Conservation (phyloP, 2,888 invertebrate species). For the Cephus spinipes region DNA sequence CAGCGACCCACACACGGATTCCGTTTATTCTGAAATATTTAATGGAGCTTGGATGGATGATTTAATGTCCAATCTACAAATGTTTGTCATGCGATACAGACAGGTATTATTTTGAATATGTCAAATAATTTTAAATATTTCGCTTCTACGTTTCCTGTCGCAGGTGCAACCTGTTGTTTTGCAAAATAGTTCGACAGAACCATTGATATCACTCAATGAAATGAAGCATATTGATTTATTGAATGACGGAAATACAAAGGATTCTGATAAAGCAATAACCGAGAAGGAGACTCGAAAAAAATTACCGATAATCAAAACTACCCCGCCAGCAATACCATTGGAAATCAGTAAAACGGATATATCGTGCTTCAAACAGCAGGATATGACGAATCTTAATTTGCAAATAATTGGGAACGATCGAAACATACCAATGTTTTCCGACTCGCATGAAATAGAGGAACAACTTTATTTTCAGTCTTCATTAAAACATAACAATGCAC, state of each 20-base stretch:
- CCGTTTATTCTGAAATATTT: slow-evolving; percentile 69
- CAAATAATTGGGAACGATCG: slow-evolving; percentile 38
- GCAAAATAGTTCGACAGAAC: slow-evolving; percentile 14
- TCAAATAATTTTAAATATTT: not conserved
- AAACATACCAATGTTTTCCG: slow-evolving; percentile 45
- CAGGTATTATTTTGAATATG: slow-evolving; percentile 20
- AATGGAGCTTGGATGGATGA: slow-evolving; percentile 46
- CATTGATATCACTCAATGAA: slow-evolving; percentile 14
- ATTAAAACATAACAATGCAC: slow-evolving; percentile 18
- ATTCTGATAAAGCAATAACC: slow-evolving; percentile 16
- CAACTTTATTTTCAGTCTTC: slow-evolving; percentile 30
- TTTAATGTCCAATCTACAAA: slow-evolving; percentile 32
- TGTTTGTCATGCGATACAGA: slow-evolving; percentile 36
- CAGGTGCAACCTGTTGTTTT: slow-evolving; percentile 7
- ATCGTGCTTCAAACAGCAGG: slow-evolving; percentile 5
- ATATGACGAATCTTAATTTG: slow-evolving; percentile 9
- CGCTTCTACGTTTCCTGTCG: not conserved
- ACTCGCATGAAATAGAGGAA: slow-evolving; percentile 37
- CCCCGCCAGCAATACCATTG: slow-evolving; percentile 8
- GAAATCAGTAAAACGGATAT: slow-evolving; percentile 17
- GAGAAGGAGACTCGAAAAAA: slow-evolving; percentile 16
- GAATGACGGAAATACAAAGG: slow-evolving; percentile 16
- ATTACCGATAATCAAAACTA: slow-evolving; percentile 10
- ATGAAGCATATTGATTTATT: slow-evolving; percentile 6
- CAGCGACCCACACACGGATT: slow-evolving; percentile 68